Evolutionary conservation across 2,797 vertebrate genomes (phyloP).

Genomic region (Spinibarbus caldwelli): DNA sequence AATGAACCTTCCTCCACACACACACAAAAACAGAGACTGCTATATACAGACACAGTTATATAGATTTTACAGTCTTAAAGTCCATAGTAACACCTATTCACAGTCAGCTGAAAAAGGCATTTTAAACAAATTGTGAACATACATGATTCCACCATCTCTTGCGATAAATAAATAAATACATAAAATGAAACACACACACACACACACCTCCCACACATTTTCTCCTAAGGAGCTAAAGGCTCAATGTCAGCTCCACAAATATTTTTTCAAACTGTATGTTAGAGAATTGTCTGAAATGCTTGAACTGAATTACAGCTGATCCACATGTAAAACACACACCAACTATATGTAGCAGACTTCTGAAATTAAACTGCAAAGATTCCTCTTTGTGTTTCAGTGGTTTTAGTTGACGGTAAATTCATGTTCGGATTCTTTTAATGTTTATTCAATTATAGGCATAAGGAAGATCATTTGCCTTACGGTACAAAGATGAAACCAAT

Average conservation of each 20-base stretch:
- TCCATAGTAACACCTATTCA: conserved; percentile 45
- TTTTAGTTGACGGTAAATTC: not conserved
- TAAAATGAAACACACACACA: conserved; percentile 16
- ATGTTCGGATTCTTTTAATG: not conserved
- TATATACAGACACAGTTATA: conserved; percentile 40
- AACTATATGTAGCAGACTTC: not conserved
- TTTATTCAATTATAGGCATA: not conserved
- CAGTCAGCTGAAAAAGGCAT: not conserved
- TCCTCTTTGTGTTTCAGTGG: not conserved
- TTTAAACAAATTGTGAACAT: not conserved
- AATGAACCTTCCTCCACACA: conserved; percentile 73
- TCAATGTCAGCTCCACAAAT: conserved; percentile 31
- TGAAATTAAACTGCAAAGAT: not conserved
- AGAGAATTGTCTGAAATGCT: not conserved
- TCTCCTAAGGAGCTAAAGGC: conserved; percentile 38
- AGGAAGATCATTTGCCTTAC: not conserved
- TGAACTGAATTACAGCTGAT: not conserved
- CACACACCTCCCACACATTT: conserved; percentile 41
- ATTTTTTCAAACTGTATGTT: conserved; percentile 13
- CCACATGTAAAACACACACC: not conserved
- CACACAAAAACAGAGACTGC: conserved; percentile 45
- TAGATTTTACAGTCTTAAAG: conserved; percentile 49
- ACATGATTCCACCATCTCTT: not conserved
- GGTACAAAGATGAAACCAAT: not conserved
- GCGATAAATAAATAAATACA: not conserved